Evolutionary conservation across 2,797 vertebrate species (phyloP), one percentile per base, ranked within the genome.

Genomic region (Eulemur mongoz): DNA sequence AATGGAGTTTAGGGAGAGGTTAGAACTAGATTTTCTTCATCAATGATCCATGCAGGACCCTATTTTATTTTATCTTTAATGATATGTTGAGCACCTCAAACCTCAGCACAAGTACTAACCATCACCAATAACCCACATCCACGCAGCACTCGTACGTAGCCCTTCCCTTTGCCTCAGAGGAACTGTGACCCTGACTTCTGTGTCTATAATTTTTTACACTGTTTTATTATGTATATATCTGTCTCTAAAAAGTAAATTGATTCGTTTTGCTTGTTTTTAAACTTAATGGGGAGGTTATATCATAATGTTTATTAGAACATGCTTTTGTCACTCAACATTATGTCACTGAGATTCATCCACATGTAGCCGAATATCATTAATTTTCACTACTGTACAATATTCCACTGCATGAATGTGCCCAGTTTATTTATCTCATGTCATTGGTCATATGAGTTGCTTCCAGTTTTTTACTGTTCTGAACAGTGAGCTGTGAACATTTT

Each of bases 231-330:
- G 72, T 35, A 35, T 27, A 38, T 61, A 54, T 59, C 89, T 6
- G 38, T 91, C 11, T 52, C n/a, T 57, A 52, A 85, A 92, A 85
- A 61, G 13, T 54, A 89, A 83, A 73, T 25, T 13, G 38, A 35
- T 86, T 73, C 10, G 45, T 61, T 89, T 85, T 81, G 48, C 78
- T 93, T 95, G 25, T 61, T 96, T 91, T 81, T 89, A 43, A 85
- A 43, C 11, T 73, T 88, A 82, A 52, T 76, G 65, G 91, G 72
- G 32, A 81, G 12, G 8, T 70, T 78, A 45, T 27, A 15, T 14
- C 84, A 35, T 78, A 65, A 54, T 35, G 10, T 82, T 52, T 78
- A 27, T 27, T 79, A 43, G 52, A 91, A 95, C 78, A 92, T 92
- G 25, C 25, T 85, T 90, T 86, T 82, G 54, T 92, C 80, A 82